Base-by-base conservation (phyloP, 1,140 invertebrate species). In the Pseudomyrmex concolor region DNA sequence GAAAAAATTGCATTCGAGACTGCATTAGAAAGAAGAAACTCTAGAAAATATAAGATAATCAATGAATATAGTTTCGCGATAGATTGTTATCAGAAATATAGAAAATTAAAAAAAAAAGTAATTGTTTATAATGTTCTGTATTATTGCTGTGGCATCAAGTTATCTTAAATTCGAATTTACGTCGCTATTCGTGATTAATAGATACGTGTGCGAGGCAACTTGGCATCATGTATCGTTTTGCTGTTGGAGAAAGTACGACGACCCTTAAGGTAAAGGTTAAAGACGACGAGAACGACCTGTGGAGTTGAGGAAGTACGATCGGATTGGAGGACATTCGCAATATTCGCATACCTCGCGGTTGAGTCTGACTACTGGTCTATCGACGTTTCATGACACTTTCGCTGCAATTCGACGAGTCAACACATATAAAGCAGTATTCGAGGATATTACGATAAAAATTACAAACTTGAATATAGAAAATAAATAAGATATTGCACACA, bases 191-290 rank as follows among this genome's bases (percentile, higher is more conserved):
- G 74, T 51, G 77, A 73, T 81, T 88, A 85, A 43, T 62, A 74
- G 59, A 63, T 50, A 66, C 74, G 80, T 83, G 63, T 57, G 64
- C 63, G 80, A 62, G 83, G 57, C 48, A 78, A 86, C 86, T 90
- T 34, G 34, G 34, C 34, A 34, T 34, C 34, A 7, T 89, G 87
- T 77, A 90, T 73, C 83, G 87, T 83, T 84, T 68, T 70, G 84
- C 85, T 87, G 89, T 83, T 90, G 92, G 93, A 93, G 93, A 94
- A 94, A 94, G 93, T 94, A 93, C 92, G 90, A 90, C 87, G 81
- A 88, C 89, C 87, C 91, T 92, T 91, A 92, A 93, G 91, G 92
- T 92, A 93, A 92, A 93, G 92, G 92, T 92, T 91, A 93, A 92
- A 91, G 90, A 91, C 87, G 86, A 90, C 87, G 88, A 89, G 83